phyloP scores from a whole-genome alignment of 2,113 vertebrate species.

The Peromyscus leucopus region DNA sequence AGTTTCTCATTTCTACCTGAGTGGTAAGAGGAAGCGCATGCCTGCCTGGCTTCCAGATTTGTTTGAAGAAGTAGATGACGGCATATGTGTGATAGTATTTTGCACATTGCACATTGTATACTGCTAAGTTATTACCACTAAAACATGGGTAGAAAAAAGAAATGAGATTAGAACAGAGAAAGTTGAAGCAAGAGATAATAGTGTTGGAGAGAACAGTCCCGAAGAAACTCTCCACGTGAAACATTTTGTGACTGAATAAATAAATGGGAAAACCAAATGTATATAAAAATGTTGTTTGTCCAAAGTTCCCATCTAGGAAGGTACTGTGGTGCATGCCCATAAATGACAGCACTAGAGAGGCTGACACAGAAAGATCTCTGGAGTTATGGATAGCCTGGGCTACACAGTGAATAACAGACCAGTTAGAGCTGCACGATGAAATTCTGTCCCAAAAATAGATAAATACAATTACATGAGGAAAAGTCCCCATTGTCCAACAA shows the following conservation, averaged over 20 bases:
- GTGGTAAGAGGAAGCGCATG: background rate
- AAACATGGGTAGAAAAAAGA: background rate
- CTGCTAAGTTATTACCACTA: background rate
- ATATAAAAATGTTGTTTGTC: background rate
- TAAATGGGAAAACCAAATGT: background rate
- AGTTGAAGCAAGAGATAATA: background rate
- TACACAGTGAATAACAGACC: background rate
- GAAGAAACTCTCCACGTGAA: background rate
- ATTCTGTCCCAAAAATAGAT: background rate
- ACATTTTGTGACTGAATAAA: background rate
- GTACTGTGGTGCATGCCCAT: too few species aligned
- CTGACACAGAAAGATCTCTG: background rate
- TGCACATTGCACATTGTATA: background rate
- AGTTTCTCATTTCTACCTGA: background rate
- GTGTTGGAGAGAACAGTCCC: background rate
- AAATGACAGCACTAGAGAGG: background rate
- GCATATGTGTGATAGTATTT: background rate
- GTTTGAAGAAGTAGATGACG: background rate
- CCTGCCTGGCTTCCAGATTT: background rate
- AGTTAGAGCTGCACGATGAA: background rate
- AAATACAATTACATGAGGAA: background rate
- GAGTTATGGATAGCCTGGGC: background rate
- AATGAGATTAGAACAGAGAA: background rate
- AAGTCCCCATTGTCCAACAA: background rate
- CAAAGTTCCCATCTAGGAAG: background rate